Base-by-base conservation (phyloP, 2,888 invertebrate genomes). In the Crocallis elinguaria region DNA sequence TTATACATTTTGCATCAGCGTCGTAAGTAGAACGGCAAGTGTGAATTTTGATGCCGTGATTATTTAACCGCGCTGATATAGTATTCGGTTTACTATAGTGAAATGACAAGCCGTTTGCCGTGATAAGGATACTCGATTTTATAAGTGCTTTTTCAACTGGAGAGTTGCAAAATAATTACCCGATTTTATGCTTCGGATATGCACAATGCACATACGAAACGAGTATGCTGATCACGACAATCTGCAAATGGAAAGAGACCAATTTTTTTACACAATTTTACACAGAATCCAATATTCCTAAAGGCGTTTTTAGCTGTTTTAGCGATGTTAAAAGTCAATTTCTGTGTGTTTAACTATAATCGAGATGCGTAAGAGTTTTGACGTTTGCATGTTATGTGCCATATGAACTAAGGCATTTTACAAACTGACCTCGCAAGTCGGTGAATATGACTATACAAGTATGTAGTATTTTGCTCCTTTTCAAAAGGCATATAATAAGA, bases 1-100 rank as follows among this genome's bases (percentile, higher is more conserved):
- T 89, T 89, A 81, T 90, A 89, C 83, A 86, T 83, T 83, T 85
- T 86, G 82, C 84, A 84, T 77, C 77, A 77, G 71, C 76, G 71
- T 73, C 33, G 36, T 44, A 44, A 62, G 67, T 75, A 66, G 72
- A 67, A 64, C 68, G 58, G 67, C 73, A 62, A 68, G 71, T 70
- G 71, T 69, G 69, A 66, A 66, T 70, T 71, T 66, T n/a, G 5
- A 56, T 57, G 44, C 51, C 41, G 57, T 48, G 25, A 38, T 21
- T 44, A 29, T 63, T 66, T 69, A 59, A 65, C 29, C 36, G 35
- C 21, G 45, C 23, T 69, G 50, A 30, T 53, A 50, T 43, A 41
- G 44, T 29, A 12, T 49, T 35, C 50, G 36, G 7, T 54, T 62
- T 55, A 48, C 54, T 37, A 57, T 56, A 30, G 45, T 41, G 11